Conservation (phyloP, 1,140 invertebrate species). For the Temnothorax curvispinosus region DNA sequence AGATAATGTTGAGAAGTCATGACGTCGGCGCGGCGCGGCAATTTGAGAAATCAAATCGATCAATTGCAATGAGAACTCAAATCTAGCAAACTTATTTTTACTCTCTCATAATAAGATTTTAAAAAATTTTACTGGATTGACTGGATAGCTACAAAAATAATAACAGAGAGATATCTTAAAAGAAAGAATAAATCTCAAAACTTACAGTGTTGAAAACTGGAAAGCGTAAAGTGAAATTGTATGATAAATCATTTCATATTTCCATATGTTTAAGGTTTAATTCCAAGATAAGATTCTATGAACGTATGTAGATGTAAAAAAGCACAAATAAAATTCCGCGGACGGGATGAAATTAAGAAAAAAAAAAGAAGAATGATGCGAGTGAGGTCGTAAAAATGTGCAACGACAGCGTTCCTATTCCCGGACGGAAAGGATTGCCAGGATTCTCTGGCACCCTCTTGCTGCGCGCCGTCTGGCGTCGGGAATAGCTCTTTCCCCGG, state of each 20-base stretch:
- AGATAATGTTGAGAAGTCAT: conserved; percentile 46
- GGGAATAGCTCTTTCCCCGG: conserved; percentile 64
- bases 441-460: conserved; percentile 49
- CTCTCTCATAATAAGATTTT: not conserved
- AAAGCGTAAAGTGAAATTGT: conserved; percentile 19
- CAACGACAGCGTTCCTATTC: conserved; percentile 38
- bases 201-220: not conserved
- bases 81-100: not conserved
- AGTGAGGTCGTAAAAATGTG: conserved; percentile 61
- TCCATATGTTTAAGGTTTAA: not conserved
- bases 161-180: not conserved
- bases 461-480: conserved; percentile 65
- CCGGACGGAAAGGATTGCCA: conserved; percentile 68
- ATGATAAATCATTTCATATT: not conserved
- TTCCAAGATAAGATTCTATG: not conserved
- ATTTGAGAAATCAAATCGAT: conserved; percentile 46
- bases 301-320: not conserved
- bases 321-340: not conserved
- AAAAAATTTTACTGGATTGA: not conserved
- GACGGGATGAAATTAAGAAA: conserved; percentile 13
- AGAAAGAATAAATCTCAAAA: not conserved
- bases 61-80: not conserved
- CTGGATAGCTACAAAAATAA: not conserved
- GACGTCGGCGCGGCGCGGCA: not conserved
- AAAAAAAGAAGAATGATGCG: conserved; percentile 39